phyloP scores from a whole-genome alignment of 2,888 invertebrate genomes.

The Ichneumoninae sp. region DNA sequence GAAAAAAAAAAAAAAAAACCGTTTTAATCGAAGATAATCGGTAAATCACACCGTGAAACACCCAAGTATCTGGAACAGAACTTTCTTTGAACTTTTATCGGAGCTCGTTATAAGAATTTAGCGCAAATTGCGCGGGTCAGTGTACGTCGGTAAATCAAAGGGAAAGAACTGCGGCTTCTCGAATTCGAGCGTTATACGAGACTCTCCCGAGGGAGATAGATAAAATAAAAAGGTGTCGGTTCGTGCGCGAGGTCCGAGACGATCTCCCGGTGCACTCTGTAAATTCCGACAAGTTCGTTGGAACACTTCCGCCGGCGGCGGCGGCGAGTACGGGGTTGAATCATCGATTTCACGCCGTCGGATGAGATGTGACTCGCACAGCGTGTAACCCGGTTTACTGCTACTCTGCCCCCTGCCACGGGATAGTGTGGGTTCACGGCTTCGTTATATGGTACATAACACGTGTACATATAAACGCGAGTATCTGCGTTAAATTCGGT shows the following conservation, averaged over 20 bases:
- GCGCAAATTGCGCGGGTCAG: slow-evolving; percentile 66
- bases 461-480: slow-evolving; percentile 32
- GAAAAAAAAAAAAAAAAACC: background rate
- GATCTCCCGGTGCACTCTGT: slow-evolving; percentile 38
- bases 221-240: slow-evolving; percentile 61
- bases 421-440: slow-evolving; percentile 28
- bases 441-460: slow-evolving; percentile 31
- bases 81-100: slow-evolving; percentile 27
- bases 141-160: slow-evolving; percentile 56
- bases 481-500: slow-evolving; percentile 37
- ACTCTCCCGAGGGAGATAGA: slow-evolving; percentile 50
- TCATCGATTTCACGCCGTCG: slow-evolving; percentile 65
- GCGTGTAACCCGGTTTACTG: slow-evolving; percentile 65
- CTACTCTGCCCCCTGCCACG: slow-evolving; percentile 22
- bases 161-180: slow-evolving; percentile 3
- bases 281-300: slow-evolving; percentile 62
- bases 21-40: slow-evolving; percentile 3
- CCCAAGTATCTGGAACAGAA: slow-evolving; percentile 19
- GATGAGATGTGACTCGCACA: slow-evolving; percentile 64
- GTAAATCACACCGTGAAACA: slow-evolving; percentile 46
- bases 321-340: slow-evolving; percentile 45
- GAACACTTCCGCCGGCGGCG: slow-evolving; percentile 60
- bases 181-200: slow-evolving; percentile 36
- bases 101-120: slow-evolving; percentile 52
- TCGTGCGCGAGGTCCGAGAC: slow-evolving; percentile 50